Evolutionary conservation across 2,888 invertebrate species (phyloP).

Genomic region (Thymelicus lineola): DNA sequence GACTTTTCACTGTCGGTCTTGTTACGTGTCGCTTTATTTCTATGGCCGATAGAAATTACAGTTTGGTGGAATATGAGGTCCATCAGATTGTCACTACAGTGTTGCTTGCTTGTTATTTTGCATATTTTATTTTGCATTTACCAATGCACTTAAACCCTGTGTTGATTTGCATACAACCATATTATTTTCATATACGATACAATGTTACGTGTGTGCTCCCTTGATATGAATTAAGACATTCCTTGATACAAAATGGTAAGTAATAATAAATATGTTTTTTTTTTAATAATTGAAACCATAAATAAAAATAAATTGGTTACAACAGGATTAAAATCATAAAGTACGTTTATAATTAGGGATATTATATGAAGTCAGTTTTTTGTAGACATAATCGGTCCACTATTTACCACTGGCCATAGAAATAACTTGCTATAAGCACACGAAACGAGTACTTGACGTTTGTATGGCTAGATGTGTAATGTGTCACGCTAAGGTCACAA

Average conservation of each 20-base stretch:
- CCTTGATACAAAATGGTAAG: neutral
- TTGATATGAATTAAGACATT: slow-evolving; percentile 1
- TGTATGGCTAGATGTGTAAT: slow-evolving; percentile 47
- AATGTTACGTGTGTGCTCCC: slow-evolving; percentile 1
- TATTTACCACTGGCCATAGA: slow-evolving; percentile 45
- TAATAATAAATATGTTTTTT: neutral
- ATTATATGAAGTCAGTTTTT: neutral
- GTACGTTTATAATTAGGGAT: neutral
- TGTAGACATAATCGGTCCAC: neutral
- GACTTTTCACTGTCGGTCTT: slow-evolving; percentile 48
- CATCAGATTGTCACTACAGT: slow-evolving; percentile 11
- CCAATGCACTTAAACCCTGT: slow-evolving; percentile 1
- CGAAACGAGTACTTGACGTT: slow-evolving; percentile 49
- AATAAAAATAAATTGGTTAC: too few species aligned
- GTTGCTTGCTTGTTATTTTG: slow-evolving; percentile 35
- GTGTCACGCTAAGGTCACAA: slow-evolving; percentile 10
- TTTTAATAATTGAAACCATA: too few species aligned
- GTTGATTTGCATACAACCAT: slow-evolving; percentile 14
- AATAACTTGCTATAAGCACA: slow-evolving; percentile 41
- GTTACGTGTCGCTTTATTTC: slow-evolving; percentile 49
- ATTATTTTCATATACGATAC: slow-evolving; percentile 8
- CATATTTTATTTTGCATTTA: slow-evolving; percentile 21
- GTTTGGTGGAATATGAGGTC: slow-evolving; percentile 15
- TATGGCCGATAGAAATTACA: slow-evolving; percentile 46
- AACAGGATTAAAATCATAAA: too few species aligned